Evolutionary conservation across 2,888 invertebrate genomes (phyloP).

Genomic region (Amphipoea oculea): DNA sequence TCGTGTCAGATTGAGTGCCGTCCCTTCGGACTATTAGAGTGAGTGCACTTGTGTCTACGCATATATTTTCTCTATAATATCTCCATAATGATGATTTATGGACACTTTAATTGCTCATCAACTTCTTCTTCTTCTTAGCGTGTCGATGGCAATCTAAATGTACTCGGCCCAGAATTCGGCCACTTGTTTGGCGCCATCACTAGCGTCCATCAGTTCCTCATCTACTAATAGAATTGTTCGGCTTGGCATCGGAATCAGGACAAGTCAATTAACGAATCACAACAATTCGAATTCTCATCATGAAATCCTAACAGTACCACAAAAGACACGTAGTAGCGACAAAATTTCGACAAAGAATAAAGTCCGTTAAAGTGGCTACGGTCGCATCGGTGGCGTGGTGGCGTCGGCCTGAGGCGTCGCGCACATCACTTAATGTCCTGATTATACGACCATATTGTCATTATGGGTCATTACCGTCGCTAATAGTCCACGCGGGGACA

Average conservation of each 20-base stretch:
- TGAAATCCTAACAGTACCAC: constrained; percentile 15
- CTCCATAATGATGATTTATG: neutral
- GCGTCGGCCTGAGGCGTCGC: constrained; percentile 63
- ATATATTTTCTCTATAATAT: neutral
- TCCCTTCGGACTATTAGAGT: neutral
- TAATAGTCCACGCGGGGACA: constrained; percentile 83
- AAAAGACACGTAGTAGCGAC: constrained; percentile 52
- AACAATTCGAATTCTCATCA: constrained; percentile 25
- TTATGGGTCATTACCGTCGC: constrained; percentile 85
- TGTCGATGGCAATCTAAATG: too few relatives aligned
- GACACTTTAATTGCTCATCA: constrained; percentile 3
- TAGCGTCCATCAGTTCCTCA: too few relatives aligned
- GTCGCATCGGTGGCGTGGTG: constrained; percentile 64
- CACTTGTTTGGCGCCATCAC: too few relatives aligned
- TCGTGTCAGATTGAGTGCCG: neutral
- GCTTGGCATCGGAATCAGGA: neutral
- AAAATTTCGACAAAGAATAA: constrained; percentile 31
- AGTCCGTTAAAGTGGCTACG: constrained; percentile 37
- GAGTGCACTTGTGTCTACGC: neutral
- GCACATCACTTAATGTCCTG: constrained; percentile 78
- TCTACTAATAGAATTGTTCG: too few relatives aligned
- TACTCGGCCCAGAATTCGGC: too few relatives aligned
- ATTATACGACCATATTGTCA: constrained; percentile 83
- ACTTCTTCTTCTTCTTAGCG: too few relatives aligned
- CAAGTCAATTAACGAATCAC: constrained; percentile 9